Conservation (phyloP, 1,140 invertebrate species). For the Asbolus verrucosus region DNA sequence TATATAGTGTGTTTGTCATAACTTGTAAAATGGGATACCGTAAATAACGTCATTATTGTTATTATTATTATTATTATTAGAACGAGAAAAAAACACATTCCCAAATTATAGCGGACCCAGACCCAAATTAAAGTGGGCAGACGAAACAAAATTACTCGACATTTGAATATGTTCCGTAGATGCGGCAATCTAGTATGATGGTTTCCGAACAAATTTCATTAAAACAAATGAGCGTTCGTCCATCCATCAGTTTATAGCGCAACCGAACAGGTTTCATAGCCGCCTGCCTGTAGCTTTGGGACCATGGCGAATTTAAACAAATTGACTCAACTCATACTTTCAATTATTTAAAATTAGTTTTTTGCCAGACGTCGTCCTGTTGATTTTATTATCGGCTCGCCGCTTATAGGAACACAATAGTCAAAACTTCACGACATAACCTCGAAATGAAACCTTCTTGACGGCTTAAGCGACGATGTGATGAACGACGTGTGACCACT, state of each 20-base stretch:
- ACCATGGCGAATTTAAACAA: conserved; percentile 58
- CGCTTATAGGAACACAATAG: neutral
- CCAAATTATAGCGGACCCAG: too few species aligned
- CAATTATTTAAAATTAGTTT: conserved; percentile 57
- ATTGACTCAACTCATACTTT: conserved; percentile 57
- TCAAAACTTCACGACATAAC: too few species aligned
- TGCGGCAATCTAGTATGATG: too few species aligned
- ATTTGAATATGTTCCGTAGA: neutral
- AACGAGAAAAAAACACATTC: too few species aligned
- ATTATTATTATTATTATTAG: too few species aligned
- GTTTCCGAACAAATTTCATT: neutral
- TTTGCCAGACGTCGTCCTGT: conserved; percentile 39
- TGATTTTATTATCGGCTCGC: conserved; percentile 26
- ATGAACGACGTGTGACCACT: conserved; percentile 1
- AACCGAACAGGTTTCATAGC: conserved; percentile 1
- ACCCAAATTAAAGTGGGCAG: conserved; percentile 1
- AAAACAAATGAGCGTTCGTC: conserved; percentile 16
- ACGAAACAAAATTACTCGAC: conserved; percentile 10
- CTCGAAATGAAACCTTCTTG: neutral
- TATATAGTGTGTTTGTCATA: too few species aligned
- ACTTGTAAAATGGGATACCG: too few species aligned
- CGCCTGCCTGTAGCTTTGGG: neutral
- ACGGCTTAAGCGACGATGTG: conserved; percentile 3
- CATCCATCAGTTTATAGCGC: neutral
- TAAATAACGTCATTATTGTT: too few species aligned